Percentiles rank a stretch among this genome's conserved stretches.
phyloP scores from a whole-genome alignment of 2,797 vertebrate species.

The Prionace glauca region DNA sequence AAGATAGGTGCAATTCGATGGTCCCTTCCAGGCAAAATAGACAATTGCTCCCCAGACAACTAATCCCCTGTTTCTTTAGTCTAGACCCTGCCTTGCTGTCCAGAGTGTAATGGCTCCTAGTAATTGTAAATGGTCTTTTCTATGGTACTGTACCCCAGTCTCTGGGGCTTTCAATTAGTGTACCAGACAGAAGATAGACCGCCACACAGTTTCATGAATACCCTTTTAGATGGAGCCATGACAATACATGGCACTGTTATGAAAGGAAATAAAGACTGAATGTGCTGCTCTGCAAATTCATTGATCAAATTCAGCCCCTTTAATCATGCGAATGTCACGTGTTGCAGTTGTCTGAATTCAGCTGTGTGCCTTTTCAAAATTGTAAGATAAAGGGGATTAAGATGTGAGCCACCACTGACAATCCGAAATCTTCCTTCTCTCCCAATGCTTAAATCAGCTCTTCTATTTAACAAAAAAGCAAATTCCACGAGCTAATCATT shows the following conservation, averaged over 20 bases:
- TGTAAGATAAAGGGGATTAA: neutral
- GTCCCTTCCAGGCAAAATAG: conserved; percentile 54
- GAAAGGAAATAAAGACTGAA: neutral
- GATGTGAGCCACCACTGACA: too few species aligned
- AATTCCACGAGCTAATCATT: neutral
- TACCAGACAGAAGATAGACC: conserved; percentile 46
- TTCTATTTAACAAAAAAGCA: neutral
- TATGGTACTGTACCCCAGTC: conserved; percentile 42
- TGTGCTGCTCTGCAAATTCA: neutral
- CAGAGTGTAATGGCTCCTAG: conserved; percentile 38
- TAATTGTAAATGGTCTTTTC: conserved; percentile 37
- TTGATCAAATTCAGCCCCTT: neutral
- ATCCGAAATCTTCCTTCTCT: neutral
- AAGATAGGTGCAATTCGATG: conserved; percentile 68
- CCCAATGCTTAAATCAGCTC: neutral
- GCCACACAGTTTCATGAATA: conserved; percentile 53
- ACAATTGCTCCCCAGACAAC: conserved; percentile 70
- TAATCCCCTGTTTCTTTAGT: conserved; percentile 64
- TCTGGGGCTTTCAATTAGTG: conserved; percentile 48
- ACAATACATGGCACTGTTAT: neutral
- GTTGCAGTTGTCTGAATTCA: neutral
- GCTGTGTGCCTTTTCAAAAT: neutral
- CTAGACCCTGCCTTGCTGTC: conserved; percentile 47
- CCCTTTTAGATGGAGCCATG: neutral
- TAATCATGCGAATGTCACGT: neutral